Conservation (phyloP, 2,797 vertebrate species). For the Cryptoprocta ferox region DNA sequence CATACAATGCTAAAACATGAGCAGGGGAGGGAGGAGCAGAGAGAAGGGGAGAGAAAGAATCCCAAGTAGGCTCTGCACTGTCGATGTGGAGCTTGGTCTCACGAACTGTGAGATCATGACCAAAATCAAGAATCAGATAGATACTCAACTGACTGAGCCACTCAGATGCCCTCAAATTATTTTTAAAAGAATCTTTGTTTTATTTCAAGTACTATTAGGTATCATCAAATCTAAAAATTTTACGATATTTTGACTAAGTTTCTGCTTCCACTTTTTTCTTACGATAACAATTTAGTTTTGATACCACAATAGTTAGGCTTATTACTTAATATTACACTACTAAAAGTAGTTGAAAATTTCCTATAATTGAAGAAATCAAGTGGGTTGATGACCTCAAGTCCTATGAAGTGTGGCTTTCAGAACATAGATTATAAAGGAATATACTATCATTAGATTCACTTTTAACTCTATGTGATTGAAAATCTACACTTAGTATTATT, state of each 20-base stretch:
- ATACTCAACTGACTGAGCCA: no score
- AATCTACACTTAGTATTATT: neutral
- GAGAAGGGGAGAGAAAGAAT: no score
- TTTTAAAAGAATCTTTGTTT: neutral
- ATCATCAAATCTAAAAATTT: neutral
- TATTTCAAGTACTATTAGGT: neutral
- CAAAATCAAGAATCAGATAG: no score
- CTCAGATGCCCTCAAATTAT: neutral
- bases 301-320: neutral
- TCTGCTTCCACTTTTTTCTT: neutral
- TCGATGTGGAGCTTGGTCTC: no score
- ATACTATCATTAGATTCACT: neutral
- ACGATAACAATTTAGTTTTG: neutral
- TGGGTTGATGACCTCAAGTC: neutral
- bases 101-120: no score
- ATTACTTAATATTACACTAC: neutral
- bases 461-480: constrained; percentile 22
- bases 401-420: neutral
- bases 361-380: neutral
- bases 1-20: neutral
- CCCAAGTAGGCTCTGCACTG: no score
- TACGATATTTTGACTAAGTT: neutral
- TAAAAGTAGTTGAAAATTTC: neutral
- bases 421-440: neutral
- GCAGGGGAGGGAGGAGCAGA: no score